Base-by-base conservation (phyloP, 2,888 invertebrate species). In the Cephus pulcher region DNA sequence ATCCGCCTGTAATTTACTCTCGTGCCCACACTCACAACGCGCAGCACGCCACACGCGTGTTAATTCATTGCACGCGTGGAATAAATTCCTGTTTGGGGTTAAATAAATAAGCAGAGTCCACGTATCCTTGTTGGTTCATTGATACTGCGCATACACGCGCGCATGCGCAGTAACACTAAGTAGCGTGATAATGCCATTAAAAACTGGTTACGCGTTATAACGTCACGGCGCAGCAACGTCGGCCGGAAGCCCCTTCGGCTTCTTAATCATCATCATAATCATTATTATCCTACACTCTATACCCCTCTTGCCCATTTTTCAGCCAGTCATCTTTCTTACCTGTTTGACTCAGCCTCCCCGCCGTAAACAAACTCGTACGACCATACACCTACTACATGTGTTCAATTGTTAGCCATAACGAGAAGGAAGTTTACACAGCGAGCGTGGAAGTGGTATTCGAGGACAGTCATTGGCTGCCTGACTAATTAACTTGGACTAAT, bases 141-240 rank as follows among this genome's bases (percentile, higher is more conserved):
- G 23, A 56, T 56, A 56, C 56, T 23, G 23, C 23, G 56, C 56
- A 56, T 9, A 56, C 56, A 23, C 9, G 0, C 0, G 32, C 71
- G 71, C 71, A 71, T 23, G 71, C 71, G 12, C 71, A 32, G 33
- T 30, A 11, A 15, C 32, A 71, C 12, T 30, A 71, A 71, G 71
- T 71, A 34, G 71, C 71, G 30, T 71, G 71, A 71, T 34, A 34
- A 71, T 34, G 71, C 71, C 71, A 71, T 71, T 71, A 34, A 71
- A 71, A 71, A 71, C 71, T 71, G 71, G 71, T 71, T 71, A 71
- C 30, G 71, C 71, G 71, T 34, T 71, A 32, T 15, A 32, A 71
- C 71, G 34, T 71, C 56, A 56, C 56, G 56, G 9, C 56, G 23
- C 23, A 56, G 56, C 56, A 56, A 56, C 56, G 23, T 56, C 56